phyloP scores from a whole-genome alignment of 2,888 invertebrate species.

The Syrphus vitripennis region DNA sequence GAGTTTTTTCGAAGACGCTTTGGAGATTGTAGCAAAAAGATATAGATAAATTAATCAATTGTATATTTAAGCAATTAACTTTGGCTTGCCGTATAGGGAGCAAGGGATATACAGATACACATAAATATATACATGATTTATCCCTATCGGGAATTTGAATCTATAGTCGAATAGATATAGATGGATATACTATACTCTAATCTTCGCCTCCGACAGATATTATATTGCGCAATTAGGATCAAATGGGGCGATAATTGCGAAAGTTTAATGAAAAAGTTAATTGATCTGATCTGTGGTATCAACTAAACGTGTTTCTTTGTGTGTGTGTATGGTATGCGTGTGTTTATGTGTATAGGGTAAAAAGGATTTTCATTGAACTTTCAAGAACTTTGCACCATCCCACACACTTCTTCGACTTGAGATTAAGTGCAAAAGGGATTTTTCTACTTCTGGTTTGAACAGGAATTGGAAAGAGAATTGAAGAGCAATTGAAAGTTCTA shows the following conservation, averaged over 20 bases:
- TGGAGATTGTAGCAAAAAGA: slow-evolving; percentile 62
- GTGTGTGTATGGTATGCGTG: slow-evolving; percentile 3
- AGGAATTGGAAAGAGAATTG: slow-evolving; percentile 18
- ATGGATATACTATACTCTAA: no score
- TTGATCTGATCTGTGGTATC: slow-evolving; percentile 64
- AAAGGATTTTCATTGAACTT: not conserved
- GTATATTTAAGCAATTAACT: slow-evolving; percentile 70
- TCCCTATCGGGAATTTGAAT: slow-evolving; percentile 61
- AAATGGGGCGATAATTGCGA: slow-evolving; percentile 71
- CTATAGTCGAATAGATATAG: slow-evolving; percentile 27
- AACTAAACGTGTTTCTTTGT: not conserved
- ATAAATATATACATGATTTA: slow-evolving; percentile 58
- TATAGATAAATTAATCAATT: slow-evolving; percentile 71
- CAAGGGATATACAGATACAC: not conserved
- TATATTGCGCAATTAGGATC: slow-evolving; percentile 71
- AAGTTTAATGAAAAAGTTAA: slow-evolving; percentile 72
- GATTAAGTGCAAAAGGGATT: slow-evolving; percentile 35
- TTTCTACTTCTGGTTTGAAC: not conserved
- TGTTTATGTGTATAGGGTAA: not conserved
- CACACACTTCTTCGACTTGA: not conserved
- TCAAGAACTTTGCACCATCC: not conserved
- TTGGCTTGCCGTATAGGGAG: slow-evolving; percentile 23
- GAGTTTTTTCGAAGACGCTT: slow-evolving; percentile 41
- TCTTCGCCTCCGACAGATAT: slow-evolving; percentile 44
- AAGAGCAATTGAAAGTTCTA: slow-evolving; percentile 28